Base-by-base conservation (phyloP, 2,888 invertebrate species). In the Merodon equestris region DNA sequence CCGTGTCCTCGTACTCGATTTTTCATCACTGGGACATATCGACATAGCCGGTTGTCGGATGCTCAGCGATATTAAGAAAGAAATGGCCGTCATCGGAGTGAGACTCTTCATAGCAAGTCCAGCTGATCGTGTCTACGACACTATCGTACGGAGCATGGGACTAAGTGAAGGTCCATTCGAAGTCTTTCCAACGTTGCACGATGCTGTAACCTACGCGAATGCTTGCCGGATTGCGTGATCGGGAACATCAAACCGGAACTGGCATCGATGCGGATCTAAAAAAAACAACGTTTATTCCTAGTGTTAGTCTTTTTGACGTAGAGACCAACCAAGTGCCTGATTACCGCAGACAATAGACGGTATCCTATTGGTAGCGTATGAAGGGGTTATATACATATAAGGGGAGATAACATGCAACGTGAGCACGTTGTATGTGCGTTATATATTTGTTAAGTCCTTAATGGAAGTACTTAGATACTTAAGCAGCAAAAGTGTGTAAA, bases 31-130 rank as follows among this genome's bases (percentile, higher is more conserved):
- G 51, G 91, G 90, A 61, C 92, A 92, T 77, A 89, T 93, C 5
- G 93, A 93, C 86, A 91, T 93, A 0, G 91, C 92, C 9, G 93
- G 93, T 1, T 91, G 92, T n/a, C 87, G 88, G 1, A 89, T 90
- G 12, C 83, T 93, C 17, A 90, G 90, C 61, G 86, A 90, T 9
- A 84, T 92, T 9, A 89, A 89, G 67, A 89, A 90, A 56, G 91
- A 91, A 81, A 90, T 91, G 82, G 84, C 89, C 12, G 87, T 90
- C 68, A 89, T 92, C 38, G 90, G 90, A 60, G 88, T 92, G 57
- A 88, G 90, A 0, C 84, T 92, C 50, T 91, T 91, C 74, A 86
- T 93, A 36, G 91, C 92, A 10, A 89, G 89, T 51, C 91, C 91
- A 72, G 88, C 91, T 57, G 90, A 91, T 89, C 87, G 85, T 9